These are phyloP conservation scores for Columba guinea DNA, from an alignment of 2,797 vertebrate genomes.

Conservation along the genomic window DNA sequence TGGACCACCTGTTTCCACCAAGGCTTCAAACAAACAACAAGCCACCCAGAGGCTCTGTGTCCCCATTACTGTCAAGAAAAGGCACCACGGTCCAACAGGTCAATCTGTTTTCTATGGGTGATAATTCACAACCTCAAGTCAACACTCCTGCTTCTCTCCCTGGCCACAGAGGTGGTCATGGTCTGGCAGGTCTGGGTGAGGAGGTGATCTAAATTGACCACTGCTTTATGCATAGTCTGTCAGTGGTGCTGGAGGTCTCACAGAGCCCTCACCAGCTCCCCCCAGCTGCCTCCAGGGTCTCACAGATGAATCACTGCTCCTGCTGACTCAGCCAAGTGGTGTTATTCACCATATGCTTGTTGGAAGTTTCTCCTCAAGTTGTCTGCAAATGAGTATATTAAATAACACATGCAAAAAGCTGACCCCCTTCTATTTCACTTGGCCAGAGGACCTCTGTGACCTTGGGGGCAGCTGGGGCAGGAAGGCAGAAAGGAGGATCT, in stretches of 20 bases:
- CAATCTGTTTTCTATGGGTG: not conserved
- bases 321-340: not conserved
- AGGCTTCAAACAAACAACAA: not conserved
- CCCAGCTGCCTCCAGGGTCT: not conserved
- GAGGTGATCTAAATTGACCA: not conserved
- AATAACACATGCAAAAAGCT: not conserved
- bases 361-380: not conserved
- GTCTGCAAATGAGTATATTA: not conserved
- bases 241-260: not conserved
- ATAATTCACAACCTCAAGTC: not conserved
- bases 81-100: not conserved
- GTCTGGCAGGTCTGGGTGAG: not conserved
- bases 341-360: not conserved
- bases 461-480: not conserved
- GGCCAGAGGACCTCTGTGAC: not conserved
- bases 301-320: not conserved
- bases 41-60: not conserved
- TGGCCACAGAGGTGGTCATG: accelerated
- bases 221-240: not conserved
- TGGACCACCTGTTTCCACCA: not conserved
- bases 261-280: not conserved
- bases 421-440: not conserved
- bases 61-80: not conserved
- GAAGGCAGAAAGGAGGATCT: too few species aligned
- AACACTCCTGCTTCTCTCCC: not conserved